Evolutionary conservation across 1,140 invertebrate genomes (phyloP).

Genomic region (Neodiprion fabricii): DNA sequence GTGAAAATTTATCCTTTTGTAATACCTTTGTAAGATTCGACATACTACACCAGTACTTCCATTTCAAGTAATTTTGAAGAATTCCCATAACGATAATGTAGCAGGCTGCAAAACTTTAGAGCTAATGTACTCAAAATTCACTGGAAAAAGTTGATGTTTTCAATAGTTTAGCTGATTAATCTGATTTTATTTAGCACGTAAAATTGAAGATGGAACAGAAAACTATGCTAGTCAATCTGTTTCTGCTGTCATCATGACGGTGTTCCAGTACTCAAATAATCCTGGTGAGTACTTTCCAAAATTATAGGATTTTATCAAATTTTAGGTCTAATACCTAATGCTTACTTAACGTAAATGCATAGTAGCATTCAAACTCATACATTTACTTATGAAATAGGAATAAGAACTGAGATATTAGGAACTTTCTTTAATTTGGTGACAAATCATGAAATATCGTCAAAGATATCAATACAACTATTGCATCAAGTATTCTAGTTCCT

Average conservation of each 20-base stretch:
- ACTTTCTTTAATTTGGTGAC: no score
- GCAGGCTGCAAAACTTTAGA: no score
- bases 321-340: conserved; percentile 7
- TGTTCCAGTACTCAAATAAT: conserved; percentile 95
- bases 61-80: no score
- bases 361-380: background rate
- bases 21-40: no score
- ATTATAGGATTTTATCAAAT: conserved; percentile 27
- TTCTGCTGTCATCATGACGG: conserved; percentile 95
- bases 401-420: conserved; percentile 7
- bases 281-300: conserved; percentile 66
- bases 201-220: conserved; percentile 73
- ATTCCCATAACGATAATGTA: no score
- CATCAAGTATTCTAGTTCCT: conserved; percentile 13
- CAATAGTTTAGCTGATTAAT: background rate
- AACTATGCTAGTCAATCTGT: conserved; percentile 92
- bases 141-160: no score
- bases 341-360: conserved; percentile 15
- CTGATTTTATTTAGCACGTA: conserved; percentile 63
- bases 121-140: no score
- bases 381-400: conserved; percentile 12
- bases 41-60: no score
- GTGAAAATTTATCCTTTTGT: no score
- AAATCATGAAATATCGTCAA: background rate
- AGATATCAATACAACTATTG: conserved; percentile 17